Evolutionary conservation across 2,113 vertebrate species (phyloP), one percentile per base, ranked within the genome.

Genomic region (Sapayoa aenigma): DNA sequence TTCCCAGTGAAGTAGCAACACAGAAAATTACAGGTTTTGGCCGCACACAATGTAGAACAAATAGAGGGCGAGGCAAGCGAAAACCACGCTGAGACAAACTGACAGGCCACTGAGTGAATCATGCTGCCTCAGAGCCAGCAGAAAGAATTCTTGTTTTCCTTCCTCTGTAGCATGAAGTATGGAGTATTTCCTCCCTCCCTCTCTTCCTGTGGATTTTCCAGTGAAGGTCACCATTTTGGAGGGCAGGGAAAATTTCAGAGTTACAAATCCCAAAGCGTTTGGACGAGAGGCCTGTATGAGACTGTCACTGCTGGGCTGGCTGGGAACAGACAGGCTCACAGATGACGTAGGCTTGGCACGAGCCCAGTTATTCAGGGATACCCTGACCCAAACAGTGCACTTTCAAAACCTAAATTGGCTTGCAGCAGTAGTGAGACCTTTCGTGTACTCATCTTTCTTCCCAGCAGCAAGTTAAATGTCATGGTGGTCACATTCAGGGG

Each of bases 1-100:
- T 4, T 68, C 30, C 42, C 49, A 80, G 41, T 19, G 68, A 93
- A 88, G 42, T 11, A 74, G 20, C 60, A 80, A 88, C 9, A 28
- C 47, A 44, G 52, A 60, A 83, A 91, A 96, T 94, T 74, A 95
- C 24, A 94, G 90, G 83, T 12, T 63, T 86, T 66, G 68, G 55
- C 56, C 46, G 65, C 0, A 0, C 33, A 37, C 1, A 3, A 3
- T 1, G 3, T 11, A 23, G 24, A 74, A 28, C 63, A 89, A 91
- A 83, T 1, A 77, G 55, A 59, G 65, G 66, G 58, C 0, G 1
- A 86, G 67, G 72, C 46, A 89, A 82, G 35, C 37, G 53, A 73
- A 91, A 94, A 33, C 25, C 60, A 84, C 0, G 0, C 31, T 52
- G 28, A 55, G 55, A 52, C 50, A 77, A 46, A 74, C 46, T 50